Conservation (phyloP, 2,113 vertebrate genomes). For the Burhinus oedicnemus region DNA sequence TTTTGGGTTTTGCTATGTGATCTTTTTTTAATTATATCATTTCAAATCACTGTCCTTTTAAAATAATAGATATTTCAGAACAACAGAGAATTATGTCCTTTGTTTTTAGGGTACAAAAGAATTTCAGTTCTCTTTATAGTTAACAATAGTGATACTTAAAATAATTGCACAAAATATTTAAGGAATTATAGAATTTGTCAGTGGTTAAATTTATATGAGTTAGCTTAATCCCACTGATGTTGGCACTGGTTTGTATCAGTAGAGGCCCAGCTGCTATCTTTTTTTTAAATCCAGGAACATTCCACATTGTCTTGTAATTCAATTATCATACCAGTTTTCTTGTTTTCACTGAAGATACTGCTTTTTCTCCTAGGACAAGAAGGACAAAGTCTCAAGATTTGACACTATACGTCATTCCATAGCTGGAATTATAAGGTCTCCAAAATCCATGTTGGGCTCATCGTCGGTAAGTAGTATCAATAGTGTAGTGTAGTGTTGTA, state of each 20-base stretch:
- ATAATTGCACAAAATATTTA: background rate
- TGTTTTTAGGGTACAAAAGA: background rate
- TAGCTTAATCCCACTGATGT: background rate
- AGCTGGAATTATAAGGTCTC: slow-evolving; percentile 92
- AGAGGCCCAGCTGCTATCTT: background rate
- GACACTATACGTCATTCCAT: slow-evolving; percentile 95
- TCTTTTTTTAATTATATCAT: background rate
- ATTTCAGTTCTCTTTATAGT: background rate
- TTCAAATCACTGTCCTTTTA: background rate
- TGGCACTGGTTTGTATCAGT: background rate
- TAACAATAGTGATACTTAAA: background rate
- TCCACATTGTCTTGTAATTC: background rate
- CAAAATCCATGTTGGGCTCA: slow-evolving; percentile 88
- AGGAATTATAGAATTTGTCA: background rate
- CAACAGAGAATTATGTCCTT: background rate
- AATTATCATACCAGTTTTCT: background rate
- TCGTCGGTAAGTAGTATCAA: slow-evolving; percentile 85
- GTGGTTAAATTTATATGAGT: background rate
- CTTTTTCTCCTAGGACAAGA: slow-evolving; percentile 86
- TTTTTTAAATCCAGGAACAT: background rate
- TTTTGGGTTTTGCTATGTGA: background rate
- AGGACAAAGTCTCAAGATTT: slow-evolving; percentile 91
- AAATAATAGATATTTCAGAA: background rate
- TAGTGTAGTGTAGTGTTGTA: background rate
- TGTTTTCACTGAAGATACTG: background rate